phyloP scores from a whole-genome alignment of 2,797 vertebrate species.

The Crax fasciolata region DNA sequence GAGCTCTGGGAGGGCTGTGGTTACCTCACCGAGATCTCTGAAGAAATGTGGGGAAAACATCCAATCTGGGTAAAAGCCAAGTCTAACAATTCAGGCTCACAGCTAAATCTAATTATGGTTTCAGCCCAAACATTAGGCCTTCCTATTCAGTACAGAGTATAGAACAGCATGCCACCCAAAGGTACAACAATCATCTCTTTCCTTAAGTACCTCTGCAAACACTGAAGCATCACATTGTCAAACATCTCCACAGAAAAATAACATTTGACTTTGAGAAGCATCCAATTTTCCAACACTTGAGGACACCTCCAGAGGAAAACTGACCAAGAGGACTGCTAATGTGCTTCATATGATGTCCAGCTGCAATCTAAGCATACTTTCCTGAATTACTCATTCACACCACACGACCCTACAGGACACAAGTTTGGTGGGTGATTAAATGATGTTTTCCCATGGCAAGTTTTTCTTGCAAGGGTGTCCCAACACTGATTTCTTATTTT shows the following conservation, averaged over 20 bases:
- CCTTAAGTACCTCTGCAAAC: background rate
- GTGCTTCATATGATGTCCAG: background rate
- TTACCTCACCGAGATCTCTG: background rate
- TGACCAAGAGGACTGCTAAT: background rate
- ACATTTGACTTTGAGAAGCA: background rate
- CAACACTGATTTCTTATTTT: background rate
- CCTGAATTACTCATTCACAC: background rate
- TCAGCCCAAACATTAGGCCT: background rate
- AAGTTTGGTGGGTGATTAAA: background rate
- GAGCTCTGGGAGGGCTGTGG: background rate
- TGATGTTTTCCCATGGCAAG: background rate
- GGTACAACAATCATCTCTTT: background rate
- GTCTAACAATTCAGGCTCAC: background rate
- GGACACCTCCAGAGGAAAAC: background rate
- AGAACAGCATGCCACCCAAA: background rate
- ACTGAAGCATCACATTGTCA: background rate
- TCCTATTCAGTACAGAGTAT: background rate
- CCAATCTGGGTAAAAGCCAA: background rate
- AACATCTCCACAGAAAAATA: background rate
- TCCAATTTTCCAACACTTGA: background rate
- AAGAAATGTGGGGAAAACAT: background rate
- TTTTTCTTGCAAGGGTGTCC: background rate
- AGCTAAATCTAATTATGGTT: background rate
- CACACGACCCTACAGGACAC: background rate
- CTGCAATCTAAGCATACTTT: background rate